A percentile compares a stretch with the other conserved stretches of the same genome.
Evolutionary conservation across 1,140 invertebrate species (phyloP).

Genomic region (Globodera ellingtonae): DNA sequence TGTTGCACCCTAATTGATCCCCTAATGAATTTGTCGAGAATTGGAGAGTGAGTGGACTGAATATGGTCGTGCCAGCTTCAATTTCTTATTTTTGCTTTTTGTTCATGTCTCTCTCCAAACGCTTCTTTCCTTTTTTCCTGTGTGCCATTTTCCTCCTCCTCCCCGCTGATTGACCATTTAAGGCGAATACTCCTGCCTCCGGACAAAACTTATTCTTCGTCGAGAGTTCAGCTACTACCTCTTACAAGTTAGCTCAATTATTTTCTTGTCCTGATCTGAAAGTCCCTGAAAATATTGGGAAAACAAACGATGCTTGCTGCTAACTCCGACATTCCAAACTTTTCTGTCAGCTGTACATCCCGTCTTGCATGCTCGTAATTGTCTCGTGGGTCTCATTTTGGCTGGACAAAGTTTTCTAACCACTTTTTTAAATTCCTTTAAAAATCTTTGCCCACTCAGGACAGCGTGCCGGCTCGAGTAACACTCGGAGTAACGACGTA

Average conservation of each 20-base stretch:
- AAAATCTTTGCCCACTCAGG: conserved; percentile 40
- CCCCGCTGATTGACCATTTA: conserved; percentile 19
- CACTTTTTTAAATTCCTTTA: conserved; percentile 1
- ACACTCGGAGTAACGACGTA: conserved; percentile 58
- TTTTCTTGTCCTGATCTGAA: not conserved
- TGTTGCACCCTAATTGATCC: not conserved
- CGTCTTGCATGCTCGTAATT: conserved; percentile 69
- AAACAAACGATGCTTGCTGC: too few relatives aligned
- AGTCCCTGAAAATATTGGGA: too few relatives aligned
- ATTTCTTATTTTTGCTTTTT: conserved; percentile 16
- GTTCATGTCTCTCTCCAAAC: not conserved
- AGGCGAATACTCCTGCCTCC: conserved; percentile 73
- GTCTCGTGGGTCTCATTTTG: conserved; percentile 71
- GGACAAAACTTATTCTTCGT: conserved; percentile 91
- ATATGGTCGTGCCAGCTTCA: not conserved
- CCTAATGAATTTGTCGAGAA: not conserved
- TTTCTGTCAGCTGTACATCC: conserved; percentile 58
- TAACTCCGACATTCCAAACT: not conserved
- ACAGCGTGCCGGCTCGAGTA: conserved; percentile 66
- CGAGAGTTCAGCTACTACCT: conserved; percentile 96
- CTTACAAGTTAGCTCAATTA: conserved; percentile 73
- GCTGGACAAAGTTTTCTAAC: conserved; percentile 66
- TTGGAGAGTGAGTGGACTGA: not conserved
- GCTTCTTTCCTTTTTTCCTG: conserved; percentile 22
- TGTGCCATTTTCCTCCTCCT: not conserved